Percentiles rank a stretch among this genome's conserved stretches.
phyloP scores from a whole-genome alignment of 2,888 invertebrate genomes.

The Alcis repandata region DNA sequence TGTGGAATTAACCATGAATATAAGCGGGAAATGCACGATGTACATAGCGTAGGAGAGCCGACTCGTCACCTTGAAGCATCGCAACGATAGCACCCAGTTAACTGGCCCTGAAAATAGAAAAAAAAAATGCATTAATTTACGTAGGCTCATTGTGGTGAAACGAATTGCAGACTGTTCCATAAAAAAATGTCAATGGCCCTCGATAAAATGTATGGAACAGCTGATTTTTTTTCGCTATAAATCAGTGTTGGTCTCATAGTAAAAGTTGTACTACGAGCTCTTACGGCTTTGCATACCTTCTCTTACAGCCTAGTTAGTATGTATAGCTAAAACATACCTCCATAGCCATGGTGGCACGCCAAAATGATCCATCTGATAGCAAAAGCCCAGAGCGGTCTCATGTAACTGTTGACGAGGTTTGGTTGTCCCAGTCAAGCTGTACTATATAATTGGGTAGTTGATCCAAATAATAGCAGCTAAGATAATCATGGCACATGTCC shows the following conservation, averaged over 20 bases:
- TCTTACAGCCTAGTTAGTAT: too few relatives aligned
- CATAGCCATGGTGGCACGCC: constrained; percentile 77
- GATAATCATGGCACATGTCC: constrained; percentile 50
- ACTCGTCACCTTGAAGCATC: constrained; percentile 80
- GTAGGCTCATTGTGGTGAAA: too few relatives aligned
- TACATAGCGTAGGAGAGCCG: constrained; percentile 86
- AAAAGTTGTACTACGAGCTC: too few relatives aligned
- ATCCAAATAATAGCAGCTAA: constrained; percentile 51
- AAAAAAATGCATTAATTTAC: too few relatives aligned
- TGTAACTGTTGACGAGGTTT: constrained; percentile 69
- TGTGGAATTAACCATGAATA: constrained; percentile 56
- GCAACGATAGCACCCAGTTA: constrained; percentile 80
- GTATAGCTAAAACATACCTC: constrained; percentile 46
- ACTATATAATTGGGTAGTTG: constrained; percentile 58
- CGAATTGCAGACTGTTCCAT: too few relatives aligned
- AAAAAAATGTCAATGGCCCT: too few relatives aligned
- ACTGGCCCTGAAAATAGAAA: constrained; percentile 67
- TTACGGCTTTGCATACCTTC: too few relatives aligned
- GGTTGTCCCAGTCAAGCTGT: constrained; percentile 66
- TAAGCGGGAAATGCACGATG: constrained; percentile 77
- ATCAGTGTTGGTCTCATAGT: too few relatives aligned
- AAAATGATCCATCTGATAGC: constrained; percentile 79
- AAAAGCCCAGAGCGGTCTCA: constrained; percentile 75
- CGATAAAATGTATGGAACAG: not conserved
- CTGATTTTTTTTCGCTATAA: too few relatives aligned